phyloP scores from a whole-genome alignment of 2,888 invertebrate species.

The Chrysopilus asiliformis region DNA sequence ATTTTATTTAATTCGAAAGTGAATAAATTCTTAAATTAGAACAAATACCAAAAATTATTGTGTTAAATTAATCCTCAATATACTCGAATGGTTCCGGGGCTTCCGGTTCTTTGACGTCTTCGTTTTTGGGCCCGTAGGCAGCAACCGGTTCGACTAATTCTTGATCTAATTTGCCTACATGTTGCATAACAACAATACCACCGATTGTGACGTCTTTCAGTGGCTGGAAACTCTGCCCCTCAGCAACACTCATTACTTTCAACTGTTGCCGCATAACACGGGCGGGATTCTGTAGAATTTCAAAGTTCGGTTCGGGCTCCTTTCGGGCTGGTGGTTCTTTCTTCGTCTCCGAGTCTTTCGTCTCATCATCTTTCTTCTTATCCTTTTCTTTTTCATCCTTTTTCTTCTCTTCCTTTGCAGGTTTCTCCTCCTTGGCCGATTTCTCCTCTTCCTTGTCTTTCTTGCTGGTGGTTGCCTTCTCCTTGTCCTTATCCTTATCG shows the following conservation, averaged over 20 bases:
- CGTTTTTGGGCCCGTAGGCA: constrained; percentile 79
- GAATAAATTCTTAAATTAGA: too few species aligned
- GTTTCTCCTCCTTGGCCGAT: constrained; percentile 28
- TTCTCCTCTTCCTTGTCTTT: constrained; percentile 21
- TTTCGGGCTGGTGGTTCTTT: constrained; percentile 40
- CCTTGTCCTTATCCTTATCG: constrained; percentile 19
- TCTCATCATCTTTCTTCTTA: constrained; percentile 39
- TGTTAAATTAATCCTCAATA: constrained; percentile 57
- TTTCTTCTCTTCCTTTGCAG: constrained; percentile 29
- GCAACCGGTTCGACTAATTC: constrained; percentile 85
- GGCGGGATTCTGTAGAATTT: constrained; percentile 88
- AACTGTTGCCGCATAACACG: constrained; percentile 86
- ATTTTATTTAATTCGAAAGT: too few species aligned
- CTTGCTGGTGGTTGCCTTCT: constrained; percentile 21
- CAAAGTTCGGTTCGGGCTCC: constrained; percentile 86
- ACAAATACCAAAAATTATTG: neutral
- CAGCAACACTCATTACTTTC: constrained; percentile 63
- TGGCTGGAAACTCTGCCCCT: constrained; percentile 67
- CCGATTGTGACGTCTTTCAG: constrained; percentile 89
- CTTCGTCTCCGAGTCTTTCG: constrained; percentile 25
- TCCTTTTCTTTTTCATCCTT: constrained; percentile 34
- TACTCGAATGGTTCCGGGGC: constrained; percentile 97
- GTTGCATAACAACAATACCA: constrained; percentile 90
- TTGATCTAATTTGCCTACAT: constrained; percentile 67
- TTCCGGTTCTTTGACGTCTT: constrained; percentile 93